Evolutionary conservation across 2,888 invertebrate species (phyloP), one percentile per base, ranked within the genome.

Genomic region (Melanostoma scalare): DNA sequence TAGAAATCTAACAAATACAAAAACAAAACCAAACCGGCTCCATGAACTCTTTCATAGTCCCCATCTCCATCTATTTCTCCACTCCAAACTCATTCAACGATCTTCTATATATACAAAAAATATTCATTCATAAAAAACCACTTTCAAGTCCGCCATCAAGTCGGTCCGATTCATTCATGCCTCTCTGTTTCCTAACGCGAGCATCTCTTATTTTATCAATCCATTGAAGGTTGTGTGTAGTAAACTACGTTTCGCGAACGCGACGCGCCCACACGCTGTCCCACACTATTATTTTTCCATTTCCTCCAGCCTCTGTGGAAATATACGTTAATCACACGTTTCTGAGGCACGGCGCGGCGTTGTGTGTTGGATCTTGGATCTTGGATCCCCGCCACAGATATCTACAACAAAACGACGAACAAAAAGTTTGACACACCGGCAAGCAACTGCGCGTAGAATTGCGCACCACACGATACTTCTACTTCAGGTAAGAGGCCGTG

Each of bases 401-500:
- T 20, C 20, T 20, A 20, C 20, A 20, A 20, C 20, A 20, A 20
- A 20, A 20, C 30, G 8, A 65, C 58, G 61, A 68, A 42, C 42
- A 68, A 55, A 58, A 82, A 50, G 42, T 65, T 80, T 75, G 65
- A 72, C 61, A 48, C 61, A 60, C 40, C 35, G 61, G 63, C 88
- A 86, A 20, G 85, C 87, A 86, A 85, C 85, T 86, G 87, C 87
- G 86, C 85, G 87, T 86, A 88, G 60, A 77, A 48, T 36, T 10
- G 60, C 53, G 60, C 42, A 48, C 67, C 6, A 53, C 55, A 65
- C 76, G 60, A 40, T 65, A 52, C 86, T 84, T 86, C 86, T 86
- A 87, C 87, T 87, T 71, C 44, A 86, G 87, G 85, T 86, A 78
- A 87, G 87, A 89, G 89, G 88, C 50, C 61, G 30, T 10, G 10